Evolutionary conservation across 2,113 vertebrate species (phyloP).

Genomic region (Aramus guarauna): DNA sequence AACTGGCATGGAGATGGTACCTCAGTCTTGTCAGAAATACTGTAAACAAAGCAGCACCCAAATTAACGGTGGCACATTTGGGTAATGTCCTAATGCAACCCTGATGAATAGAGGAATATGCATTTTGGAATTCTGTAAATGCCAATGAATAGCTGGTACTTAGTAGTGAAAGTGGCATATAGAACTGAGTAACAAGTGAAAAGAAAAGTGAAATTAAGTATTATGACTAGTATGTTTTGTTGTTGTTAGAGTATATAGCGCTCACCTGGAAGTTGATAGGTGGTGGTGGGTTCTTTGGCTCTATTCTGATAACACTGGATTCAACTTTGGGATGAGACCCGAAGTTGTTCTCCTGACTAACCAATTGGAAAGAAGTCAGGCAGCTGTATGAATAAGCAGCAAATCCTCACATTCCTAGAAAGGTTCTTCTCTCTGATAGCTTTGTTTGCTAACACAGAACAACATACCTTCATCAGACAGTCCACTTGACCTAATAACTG

Average conservation of each 20-base stretch:
- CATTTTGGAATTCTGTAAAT: neutral
- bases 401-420: neutral
- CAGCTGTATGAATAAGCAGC: neutral
- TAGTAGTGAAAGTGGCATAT: neutral
- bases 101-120: neutral
- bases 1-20: neutral
- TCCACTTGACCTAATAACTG: conserved; percentile 93
- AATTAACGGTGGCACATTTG: fast-evolving
- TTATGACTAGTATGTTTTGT: neutral
- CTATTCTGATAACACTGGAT: conserved; percentile 96
- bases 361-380: too few relatives aligned
- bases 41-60: neutral
- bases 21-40: neutral
- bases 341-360: too few relatives aligned
- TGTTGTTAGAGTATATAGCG: neutral
- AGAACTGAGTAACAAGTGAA: neutral
- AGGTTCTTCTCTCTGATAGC: neutral
- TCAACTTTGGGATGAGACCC: conserved; percentile 97
- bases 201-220: neutral
- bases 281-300: conserved; percentile 95
- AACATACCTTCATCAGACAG: conserved; percentile 94
- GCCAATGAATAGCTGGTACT: neutral
- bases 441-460: neutral
- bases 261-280: conserved; percentile 95
- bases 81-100: neutral